Conservation (phyloP, 2,113 vertebrate species). For the Apaloderma vittatum region DNA sequence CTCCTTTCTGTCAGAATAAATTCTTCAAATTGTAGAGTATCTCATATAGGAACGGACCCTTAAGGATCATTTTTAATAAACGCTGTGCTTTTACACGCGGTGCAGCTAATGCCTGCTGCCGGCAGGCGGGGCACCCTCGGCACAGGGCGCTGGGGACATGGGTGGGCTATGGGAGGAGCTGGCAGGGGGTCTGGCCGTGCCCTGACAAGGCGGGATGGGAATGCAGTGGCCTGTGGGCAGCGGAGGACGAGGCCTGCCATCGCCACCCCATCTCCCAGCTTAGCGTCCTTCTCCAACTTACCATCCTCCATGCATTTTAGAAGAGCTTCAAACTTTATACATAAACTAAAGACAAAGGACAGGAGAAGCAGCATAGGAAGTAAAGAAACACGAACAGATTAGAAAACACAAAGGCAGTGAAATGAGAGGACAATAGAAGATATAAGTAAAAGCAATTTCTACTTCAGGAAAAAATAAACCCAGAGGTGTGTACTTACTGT, state of each 20-base stretch:
- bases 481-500: not conserved
- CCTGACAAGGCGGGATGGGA: not conserved
- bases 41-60: not conserved
- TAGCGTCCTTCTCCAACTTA: not conserved
- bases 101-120: accelerated
- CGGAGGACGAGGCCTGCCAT: not conserved
- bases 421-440: not conserved
- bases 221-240: not conserved
- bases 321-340: not conserved
- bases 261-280: not conserved
- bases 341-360: not conserved
- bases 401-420: not conserved
- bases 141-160: accelerated
- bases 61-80: not conserved
- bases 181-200: not conserved
- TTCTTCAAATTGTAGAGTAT: not conserved
- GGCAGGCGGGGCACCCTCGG: accelerated
- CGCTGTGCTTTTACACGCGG: not conserved
- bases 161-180: not conserved
- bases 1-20: not conserved
- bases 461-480: not conserved
- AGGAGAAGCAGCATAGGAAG: not conserved
- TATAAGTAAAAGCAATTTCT: not conserved
- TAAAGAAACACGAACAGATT: not conserved
- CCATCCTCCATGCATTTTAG: not conserved